These are phyloP conservation scores for Cryptoblepharus egeriae DNA, from an alignment of 2,797 vertebrate species.

Conservation along the genomic window DNA sequence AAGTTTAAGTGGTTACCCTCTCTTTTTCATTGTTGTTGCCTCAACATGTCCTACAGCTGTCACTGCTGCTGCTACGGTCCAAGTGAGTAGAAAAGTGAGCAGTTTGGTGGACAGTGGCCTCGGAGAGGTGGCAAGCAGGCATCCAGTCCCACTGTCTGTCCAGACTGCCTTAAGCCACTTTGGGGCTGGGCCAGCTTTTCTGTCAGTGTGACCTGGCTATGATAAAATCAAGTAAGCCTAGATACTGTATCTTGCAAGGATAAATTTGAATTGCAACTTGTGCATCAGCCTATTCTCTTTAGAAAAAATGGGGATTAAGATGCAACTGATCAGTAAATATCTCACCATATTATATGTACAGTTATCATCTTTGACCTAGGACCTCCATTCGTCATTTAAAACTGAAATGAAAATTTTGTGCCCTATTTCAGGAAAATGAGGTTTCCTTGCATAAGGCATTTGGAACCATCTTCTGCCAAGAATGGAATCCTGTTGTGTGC, in stretches of 20 bases:
- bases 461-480: neutral
- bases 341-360: neutral
- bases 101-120: too few relatives aligned
- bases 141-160: too few relatives aligned
- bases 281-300: neutral
- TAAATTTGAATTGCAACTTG: neutral
- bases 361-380: neutral
- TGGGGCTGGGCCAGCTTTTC: too few relatives aligned
- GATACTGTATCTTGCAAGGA: neutral
- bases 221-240: neutral
- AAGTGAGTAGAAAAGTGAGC: too few relatives aligned
- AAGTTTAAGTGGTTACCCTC: too few relatives aligned
- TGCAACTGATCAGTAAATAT: neutral
- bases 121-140: too few relatives aligned
- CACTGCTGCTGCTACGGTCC: too few relatives aligned
- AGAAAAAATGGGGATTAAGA: neutral
- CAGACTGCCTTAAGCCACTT: too few relatives aligned
- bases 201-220: too few relatives aligned
- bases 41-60: too few relatives aligned
- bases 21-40: too few relatives aligned
- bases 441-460: neutral
- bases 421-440: neutral
- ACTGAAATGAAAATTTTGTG: neutral
- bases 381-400: neutral
- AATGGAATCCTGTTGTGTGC: rapidly evolving